Base-by-base conservation (phyloP, 2,113 vertebrate genomes). In the Romanogobio albipinnatus region DNA sequence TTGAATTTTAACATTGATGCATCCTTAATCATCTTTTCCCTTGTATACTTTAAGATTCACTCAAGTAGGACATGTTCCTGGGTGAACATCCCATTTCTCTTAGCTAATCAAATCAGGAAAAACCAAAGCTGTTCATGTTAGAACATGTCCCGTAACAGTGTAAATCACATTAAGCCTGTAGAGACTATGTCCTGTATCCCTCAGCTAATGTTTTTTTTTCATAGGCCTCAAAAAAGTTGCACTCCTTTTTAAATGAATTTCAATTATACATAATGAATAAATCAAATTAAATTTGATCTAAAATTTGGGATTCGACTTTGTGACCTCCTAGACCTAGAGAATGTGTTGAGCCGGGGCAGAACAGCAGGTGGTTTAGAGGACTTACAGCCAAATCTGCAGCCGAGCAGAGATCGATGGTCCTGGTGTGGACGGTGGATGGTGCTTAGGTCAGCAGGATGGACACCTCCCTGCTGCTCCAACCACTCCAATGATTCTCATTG, bases 361-460 rank as follows among this genome's bases (percentile, higher is more conserved):
- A 79, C 58, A 13, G 53, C 56, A 78, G 33, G 15, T 49, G 58
- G 45, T 29, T 39, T 43, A 53, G 71, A 66, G 33, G 56, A 82
- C 58, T 29, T 24, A 39, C 13, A 5, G 14, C 45, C n/a, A 76
- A 77, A 15, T 45, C 33, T 70, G 36, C 24, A 61, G 49, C 26
- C 29, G 45, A 39, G 45, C 2, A 36, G 64, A 66, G 56, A 85
- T 83, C 47, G n/a, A 75, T 88, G 73, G 61, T 29, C 62, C 51
- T 61, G 19, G 66, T 61, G 47, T 77, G 80, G 39, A 58, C 58
- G 19, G 33, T 77, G 80, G 39, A 58, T 47, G 19, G 33, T 78
- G 86, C 79, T 88, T 83, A 74, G 58, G 66, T 86, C 87, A 83
- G 82, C 87, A 86, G 53, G 53, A 75, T 70, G 74, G 74, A 74